These are phyloP conservation scores for Ferrisia virgata DNA, from an alignment of 2,888 invertebrate genomes.

Conservation along the genomic window DNA sequence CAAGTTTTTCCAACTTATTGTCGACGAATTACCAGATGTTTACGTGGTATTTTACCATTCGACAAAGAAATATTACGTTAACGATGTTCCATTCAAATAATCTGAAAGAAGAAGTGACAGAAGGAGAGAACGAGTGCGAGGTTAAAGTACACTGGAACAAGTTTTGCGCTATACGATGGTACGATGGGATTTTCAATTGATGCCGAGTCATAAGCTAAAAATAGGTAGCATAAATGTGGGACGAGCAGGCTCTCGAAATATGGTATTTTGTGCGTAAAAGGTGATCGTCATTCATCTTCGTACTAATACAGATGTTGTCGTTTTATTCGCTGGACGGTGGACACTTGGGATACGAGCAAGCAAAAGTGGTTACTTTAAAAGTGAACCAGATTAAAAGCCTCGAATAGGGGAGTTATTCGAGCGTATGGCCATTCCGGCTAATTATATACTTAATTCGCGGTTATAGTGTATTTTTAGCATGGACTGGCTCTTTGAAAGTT, in stretches of 20 bases:
- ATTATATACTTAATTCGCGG: neutral
- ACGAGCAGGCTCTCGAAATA: slow-evolving; percentile 8
- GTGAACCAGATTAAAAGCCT: neutral
- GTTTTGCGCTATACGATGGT: too few relatives aligned
- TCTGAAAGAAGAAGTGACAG: neutral
- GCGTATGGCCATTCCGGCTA: neutral
- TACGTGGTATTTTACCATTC: neutral
- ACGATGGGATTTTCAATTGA: neutral
- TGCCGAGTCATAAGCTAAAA: neutral
- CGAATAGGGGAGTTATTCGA: neutral
- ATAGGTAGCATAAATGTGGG: neutral
- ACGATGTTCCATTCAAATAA: slow-evolving; percentile 7
- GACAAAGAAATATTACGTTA: slow-evolving; percentile 30
- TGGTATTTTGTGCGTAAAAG: neutral
- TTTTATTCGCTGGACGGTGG: neutral
- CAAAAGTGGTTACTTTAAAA: neutral
- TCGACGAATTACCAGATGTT: slow-evolving; percentile 12
- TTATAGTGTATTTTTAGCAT: neutral
- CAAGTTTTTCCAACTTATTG: neutral
- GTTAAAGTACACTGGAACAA: neutral
- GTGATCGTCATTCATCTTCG: slow-evolving; percentile 17
- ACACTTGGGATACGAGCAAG: neutral
- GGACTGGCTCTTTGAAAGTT: neutral
- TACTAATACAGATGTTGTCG: slow-evolving; percentile 22
- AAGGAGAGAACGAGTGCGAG: neutral